These are phyloP conservation scores for Drosophila nebulosa DNA, from an alignment of 1,140 invertebrate species.

Conservation along the genomic window DNA sequence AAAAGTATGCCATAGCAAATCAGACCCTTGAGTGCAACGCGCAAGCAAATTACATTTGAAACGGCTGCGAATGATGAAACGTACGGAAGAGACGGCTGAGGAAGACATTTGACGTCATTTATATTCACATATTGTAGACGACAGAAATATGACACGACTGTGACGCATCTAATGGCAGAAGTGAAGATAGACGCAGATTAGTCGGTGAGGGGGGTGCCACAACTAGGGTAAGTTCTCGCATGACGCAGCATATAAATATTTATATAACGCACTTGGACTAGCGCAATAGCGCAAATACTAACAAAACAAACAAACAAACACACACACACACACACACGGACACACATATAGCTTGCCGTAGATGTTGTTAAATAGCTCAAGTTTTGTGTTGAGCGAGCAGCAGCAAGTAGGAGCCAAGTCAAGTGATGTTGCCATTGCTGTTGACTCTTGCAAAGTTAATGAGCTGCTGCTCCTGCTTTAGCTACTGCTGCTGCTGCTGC, in stretches of 20 bases:
- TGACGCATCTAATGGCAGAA: slow-evolving; percentile 37
- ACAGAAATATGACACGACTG: slow-evolving; percentile 39
- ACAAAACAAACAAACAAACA: slow-evolving; percentile 20
- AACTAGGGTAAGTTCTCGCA: background rate
- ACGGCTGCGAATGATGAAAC: background rate
- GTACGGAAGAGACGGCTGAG: background rate
- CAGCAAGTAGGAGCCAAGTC: slow-evolving; percentile 29
- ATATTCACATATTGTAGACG: slow-evolving; percentile 17
- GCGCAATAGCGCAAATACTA: slow-evolving; percentile 13
- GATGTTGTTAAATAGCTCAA: slow-evolving; percentile 71
- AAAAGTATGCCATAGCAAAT: slow-evolving; percentile 58
- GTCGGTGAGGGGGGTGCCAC: background rate
- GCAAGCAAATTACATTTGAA: slow-evolving; percentile 54
- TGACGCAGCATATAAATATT: slow-evolving; percentile 62
- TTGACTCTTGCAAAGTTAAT: slow-evolving; percentile 62
- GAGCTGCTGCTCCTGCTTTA: slow-evolving; percentile 37
- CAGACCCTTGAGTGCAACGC: slow-evolving; percentile 57
- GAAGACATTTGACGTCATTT: slow-evolving; percentile 24
- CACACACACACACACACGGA: slow-evolving; percentile 21
- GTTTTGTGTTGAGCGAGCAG: slow-evolving; percentile 40
- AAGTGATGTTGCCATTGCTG: slow-evolving; percentile 10
- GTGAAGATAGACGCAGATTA: slow-evolving; percentile 26
- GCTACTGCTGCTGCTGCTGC: background rate
- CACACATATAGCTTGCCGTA: slow-evolving; percentile 39
- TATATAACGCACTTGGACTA: slow-evolving; percentile 57